A percentile compares a stretch with the other conserved stretches of the same genome.
phyloP scores from a whole-genome alignment of 2,888 invertebrate species.

The Micropterix aruncella region DNA sequence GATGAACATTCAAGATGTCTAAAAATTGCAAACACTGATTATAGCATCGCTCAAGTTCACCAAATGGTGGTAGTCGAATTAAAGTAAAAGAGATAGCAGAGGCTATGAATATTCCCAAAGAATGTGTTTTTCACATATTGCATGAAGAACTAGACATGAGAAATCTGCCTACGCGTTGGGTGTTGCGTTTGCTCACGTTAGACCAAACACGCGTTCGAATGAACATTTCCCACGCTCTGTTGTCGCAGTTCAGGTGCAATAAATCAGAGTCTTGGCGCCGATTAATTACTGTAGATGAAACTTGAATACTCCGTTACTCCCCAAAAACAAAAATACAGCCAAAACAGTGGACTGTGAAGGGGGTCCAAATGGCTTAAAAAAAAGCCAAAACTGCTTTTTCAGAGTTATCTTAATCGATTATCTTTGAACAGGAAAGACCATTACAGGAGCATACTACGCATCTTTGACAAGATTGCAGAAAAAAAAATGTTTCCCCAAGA shows the following conservation, averaged over 20 bases:
- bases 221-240: constrained; percentile 1
- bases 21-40: too few relatives aligned
- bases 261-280: constrained; percentile 1
- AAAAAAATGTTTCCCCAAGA: constrained; percentile 1
- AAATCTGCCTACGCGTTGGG: background rate
- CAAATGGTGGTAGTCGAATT: too few relatives aligned
- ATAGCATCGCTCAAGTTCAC: too few relatives aligned
- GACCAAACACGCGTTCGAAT: background rate
- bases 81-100: too few relatives aligned
- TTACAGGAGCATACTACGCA: constrained; percentile 1
- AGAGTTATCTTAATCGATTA: constrained; percentile 1
- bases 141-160: background rate
- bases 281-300: constrained; percentile 3
- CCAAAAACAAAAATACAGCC: constrained; percentile 1
- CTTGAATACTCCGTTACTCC: background rate
- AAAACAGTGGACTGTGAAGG: background rate
- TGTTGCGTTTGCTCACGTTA: background rate
- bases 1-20: too few relatives aligned
- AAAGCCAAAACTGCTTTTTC: constrained; percentile 1
- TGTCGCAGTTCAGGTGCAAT: background rate
- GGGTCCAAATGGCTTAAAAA: background rate
- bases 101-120: too few relatives aligned
- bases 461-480: background rate
- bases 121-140: constrained; percentile 1
- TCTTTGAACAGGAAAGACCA: background rate